Evolutionary conservation across 2,888 invertebrate genomes (phyloP), one percentile per base, ranked within the genome.

Genomic region (Papilio gigon): DNA sequence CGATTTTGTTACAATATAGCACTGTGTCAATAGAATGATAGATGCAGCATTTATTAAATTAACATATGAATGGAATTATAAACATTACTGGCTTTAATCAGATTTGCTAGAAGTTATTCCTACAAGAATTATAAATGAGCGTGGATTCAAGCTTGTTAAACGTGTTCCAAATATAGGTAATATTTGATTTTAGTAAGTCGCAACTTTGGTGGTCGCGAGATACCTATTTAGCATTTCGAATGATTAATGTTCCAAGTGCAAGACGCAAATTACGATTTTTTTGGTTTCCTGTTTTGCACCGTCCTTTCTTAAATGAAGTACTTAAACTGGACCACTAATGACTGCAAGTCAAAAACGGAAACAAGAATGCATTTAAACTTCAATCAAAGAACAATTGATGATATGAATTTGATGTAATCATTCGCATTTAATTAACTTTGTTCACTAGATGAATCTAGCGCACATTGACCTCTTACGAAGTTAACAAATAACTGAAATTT

Each of bases 361-460:
- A 17, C 44, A 44, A 62, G 44, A 62, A 62, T 62, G 44, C 61
- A 12, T 62, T 44, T 56, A 25, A 63, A 42, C 20, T 33, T 42
- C 30, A 53, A 53, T 30, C 27, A 53, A 53, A 30, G 12, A 27
- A 0, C n/a, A 30, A n/a, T 53, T 53, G 27, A n/a, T 50, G 14
- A 25, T 22, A 22, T 44, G 3, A 30, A 27, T 27, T 53, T 25
- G 0, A 25, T 6, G 6, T 6, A 22, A 22, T 44, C 11, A 22
- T 22, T 44, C 11, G 4, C 11, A 11, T 22, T 20, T 44, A 42
- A 42, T 42, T 42, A 2, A 42, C 20, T 6, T n/a, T n/a, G n/a
- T n/a, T n/a, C n/a, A n/a, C n/a, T n/a, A n/a, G n/a, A n/a, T n/a
- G n/a, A n/a, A n/a, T n/a, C n/a, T n/a, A n/a, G n/a, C n/a, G n/a